Evolutionary conservation across 2,113 vertebrate species (phyloP).

Genomic region (Corythornis cristatus): DNA sequence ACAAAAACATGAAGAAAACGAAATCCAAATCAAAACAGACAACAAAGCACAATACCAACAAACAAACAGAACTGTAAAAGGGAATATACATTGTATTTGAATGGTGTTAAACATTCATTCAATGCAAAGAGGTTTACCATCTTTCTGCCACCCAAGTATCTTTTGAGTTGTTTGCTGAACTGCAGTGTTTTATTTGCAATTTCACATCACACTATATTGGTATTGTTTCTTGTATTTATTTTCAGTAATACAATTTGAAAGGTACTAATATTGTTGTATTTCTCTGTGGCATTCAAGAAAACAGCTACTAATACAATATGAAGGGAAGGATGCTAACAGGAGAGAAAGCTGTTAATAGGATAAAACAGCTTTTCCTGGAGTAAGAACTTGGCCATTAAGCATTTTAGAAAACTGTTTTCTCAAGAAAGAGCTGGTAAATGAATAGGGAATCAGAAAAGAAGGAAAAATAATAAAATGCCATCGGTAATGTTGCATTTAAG

Average conservation of each 20-base stretch:
- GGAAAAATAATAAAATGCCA: background rate
- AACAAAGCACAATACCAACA: background rate
- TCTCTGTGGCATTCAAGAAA: conserved; percentile 73
- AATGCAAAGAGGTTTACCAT: background rate
- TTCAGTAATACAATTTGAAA: conserved; percentile 76
- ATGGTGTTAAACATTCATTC: background rate
- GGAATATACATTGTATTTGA: background rate
- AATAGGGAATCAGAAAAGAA: background rate
- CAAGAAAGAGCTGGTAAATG: background rate
- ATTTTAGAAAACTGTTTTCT: conserved; percentile 16
- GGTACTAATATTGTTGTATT: conserved; percentile 67
- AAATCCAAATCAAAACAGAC: too few relatives aligned
- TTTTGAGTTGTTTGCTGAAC: background rate
- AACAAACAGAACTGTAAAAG: background rate
- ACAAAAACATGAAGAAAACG: too few relatives aligned
- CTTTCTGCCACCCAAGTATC: background rate
- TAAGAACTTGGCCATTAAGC: conserved; percentile 7
- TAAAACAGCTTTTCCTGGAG: conserved; percentile 6
- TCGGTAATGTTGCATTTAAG: background rate
- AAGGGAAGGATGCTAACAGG: conserved; percentile 63
- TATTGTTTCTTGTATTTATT: conserved; percentile 61
- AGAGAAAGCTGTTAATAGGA: conserved; percentile 39
- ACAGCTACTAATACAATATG: conserved; percentile 67
- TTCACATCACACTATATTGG: conserved; percentile 51
- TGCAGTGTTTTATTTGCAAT: conserved; percentile 54